A percentile compares a stretch with the other conserved stretches of the same genome.
Conservation (phyloP, 2,113 vertebrate species). For the Neoarius graeffei region DNA sequence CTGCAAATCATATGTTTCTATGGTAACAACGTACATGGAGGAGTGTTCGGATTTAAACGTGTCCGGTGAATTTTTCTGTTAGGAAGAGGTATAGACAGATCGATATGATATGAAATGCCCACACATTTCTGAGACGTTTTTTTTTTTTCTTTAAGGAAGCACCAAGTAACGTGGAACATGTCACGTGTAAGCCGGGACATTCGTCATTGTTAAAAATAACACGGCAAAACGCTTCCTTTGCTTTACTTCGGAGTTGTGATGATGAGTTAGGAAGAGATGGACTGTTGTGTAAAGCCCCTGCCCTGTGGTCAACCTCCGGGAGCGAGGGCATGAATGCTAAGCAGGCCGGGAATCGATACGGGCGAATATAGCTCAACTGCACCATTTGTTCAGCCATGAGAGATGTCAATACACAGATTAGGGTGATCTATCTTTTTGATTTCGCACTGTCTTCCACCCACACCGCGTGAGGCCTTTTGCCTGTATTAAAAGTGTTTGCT, state of each 20-base stretch:
- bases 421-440: conserved; percentile 96
- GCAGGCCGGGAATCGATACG: conserved; percentile 87
- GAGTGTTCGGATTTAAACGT: too few species aligned
- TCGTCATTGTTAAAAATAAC: conserved; percentile 32
- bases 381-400: conserved; percentile 97
- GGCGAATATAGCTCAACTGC: conserved; percentile 97
- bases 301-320: conserved; percentile 83
- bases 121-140: background rate
- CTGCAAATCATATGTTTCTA: too few species aligned
- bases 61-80: background rate
- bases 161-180: background rate
- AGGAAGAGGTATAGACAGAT: too few species aligned
- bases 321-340: conserved; percentile 91
- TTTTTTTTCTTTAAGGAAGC: background rate
- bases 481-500: conserved; percentile 89
- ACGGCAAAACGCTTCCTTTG: conserved; percentile 6
- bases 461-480: conserved; percentile 82
- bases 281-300: conserved; percentile 77
- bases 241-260: conserved; percentile 63
- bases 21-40: too few species aligned
- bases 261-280: conserved; percentile 74
- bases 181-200: background rate
- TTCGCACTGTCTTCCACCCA: conserved; percentile 84
- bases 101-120: background rate
- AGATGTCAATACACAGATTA: conserved; percentile 97